Base-by-base conservation (phyloP, 2,888 invertebrate genomes). In the Abscondita cerata region DNA sequence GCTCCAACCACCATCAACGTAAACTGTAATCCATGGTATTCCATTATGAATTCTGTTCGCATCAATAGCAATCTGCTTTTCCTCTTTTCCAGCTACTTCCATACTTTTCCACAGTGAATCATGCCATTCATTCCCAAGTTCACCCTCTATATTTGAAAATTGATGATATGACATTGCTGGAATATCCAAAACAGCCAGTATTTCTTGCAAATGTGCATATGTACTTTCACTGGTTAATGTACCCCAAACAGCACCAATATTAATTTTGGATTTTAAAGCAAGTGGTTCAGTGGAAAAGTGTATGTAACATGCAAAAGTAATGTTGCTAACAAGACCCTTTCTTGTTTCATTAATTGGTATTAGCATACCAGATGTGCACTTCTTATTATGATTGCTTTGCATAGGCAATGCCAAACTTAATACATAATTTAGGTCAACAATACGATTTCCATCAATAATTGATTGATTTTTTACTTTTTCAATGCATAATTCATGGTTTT, bases 1-100 rank as follows among this genome's bases (percentile, higher is more conserved):
- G 15, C 47, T 52, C 56, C 56, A 62, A 5, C 62, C 57, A 20
- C 56, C 57, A 20, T 59, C 59, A 15, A 53, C 15, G 31, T 46
- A 41, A 9, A 61, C 61, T 13, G 34, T 41, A 12, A 25, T 55
- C 33, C 41, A 56, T 8, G 55, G 41, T 25, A 48, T 51, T 11
- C 51, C 48, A 4, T 48, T 31, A 47, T 47, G 16, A 11, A 47
- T 47, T 47, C 19, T 15, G n/a, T 18, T 18, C 11, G 15, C 12
- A n/a, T 47, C 4, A 16, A 48, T 19, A 12, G 48, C 48, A 25
- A 48, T 12, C 15, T 15, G 19, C 16, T 48, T n/a, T 48, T 48
- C 31, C 9, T 48, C 48, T 25, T 31, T 48, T n/a, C 31, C 31
- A 33, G 13, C 48, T 38, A 5, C 38, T n/a, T 38, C 13, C 38